Base-by-base conservation (phyloP, 1,140 invertebrate genomes). In the Brachionus angularis region DNA sequence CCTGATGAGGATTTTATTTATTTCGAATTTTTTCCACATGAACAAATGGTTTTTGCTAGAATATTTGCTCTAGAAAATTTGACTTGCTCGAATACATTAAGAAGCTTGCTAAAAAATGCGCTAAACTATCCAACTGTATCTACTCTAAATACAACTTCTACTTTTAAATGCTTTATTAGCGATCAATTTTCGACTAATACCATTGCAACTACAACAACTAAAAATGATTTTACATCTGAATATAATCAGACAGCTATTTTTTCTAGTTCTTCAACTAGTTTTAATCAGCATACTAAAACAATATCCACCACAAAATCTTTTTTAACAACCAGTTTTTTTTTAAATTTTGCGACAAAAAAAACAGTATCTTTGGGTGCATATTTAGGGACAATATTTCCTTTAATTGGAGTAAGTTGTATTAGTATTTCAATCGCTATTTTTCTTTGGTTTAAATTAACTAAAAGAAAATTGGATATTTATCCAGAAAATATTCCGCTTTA, bases 11-110 rank as follows among this genome's bases (percentile, higher is more conserved):
- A 58, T 36, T 36, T 39, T 18, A 34, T 39, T 12, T 4, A 21
- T 21, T 58, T 42, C 25, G 39, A 27, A 58, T 39, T 39, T n/a
- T 58, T 58, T 58, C 53, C 53, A 18, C 53, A 58, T 58, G 27
- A 58, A 25, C 21, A 33, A 39, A 5, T 58, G 36, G 53, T 58
- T n/a, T 58, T 23, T 58, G 53, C 53, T 23, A 16, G 53, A 8
- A 58, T 58, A 39, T 58, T 58, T 16, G 53, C 14, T 3, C 18
- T 18, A 12, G 33, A 58, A 23, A 23, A 58, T 10, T 12, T 58
- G 3, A 10, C 21, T 1, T 58, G 53, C 25, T 39, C 53, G 3
- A 21, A 58, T 29, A 58, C 53, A 14, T 39, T 58, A 4, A 18
- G 23, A 42, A 39, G 36, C 25, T 36, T 58, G 18, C 25, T 58